phyloP scores from a whole-genome alignment of 1,140 invertebrate species.

The Ips nitidus region DNA sequence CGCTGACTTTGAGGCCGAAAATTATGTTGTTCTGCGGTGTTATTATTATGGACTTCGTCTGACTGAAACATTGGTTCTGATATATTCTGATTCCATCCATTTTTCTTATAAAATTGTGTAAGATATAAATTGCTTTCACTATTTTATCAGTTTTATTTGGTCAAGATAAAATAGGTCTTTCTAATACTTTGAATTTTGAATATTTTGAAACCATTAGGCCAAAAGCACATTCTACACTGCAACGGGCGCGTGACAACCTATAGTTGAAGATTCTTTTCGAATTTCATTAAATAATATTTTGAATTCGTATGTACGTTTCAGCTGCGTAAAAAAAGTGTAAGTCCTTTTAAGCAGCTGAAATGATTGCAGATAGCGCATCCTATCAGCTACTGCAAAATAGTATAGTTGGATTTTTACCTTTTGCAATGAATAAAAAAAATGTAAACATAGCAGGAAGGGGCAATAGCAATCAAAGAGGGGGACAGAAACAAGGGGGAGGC shows the following conservation, averaged over 20 bases:
- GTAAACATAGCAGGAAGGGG: too few species aligned
- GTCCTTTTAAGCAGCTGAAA: too few species aligned
- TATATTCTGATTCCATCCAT: neutral
- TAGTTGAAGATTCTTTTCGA: constrained; percentile 56
- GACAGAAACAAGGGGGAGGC: too few species aligned
- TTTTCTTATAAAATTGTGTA: constrained; percentile 2
- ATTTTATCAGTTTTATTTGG: neutral
- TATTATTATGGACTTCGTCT: neutral
- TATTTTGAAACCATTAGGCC: constrained; percentile 24
- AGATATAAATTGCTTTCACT: neutral
- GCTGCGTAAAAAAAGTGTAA: too few species aligned
- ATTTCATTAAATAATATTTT: too few species aligned
- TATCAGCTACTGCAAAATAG: too few species aligned
- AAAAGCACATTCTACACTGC: constrained; percentile 43
- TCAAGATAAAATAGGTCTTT: neutral
- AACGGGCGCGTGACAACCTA: constrained; percentile 46
- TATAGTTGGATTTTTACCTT: too few species aligned
- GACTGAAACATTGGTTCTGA: neutral
- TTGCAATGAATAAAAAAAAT: too few species aligned
- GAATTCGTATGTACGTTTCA: too few species aligned
- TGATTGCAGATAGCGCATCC: too few species aligned
- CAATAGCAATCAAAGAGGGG: too few species aligned
- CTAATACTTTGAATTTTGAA: constrained; percentile 11
- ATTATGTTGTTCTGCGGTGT: neutral
- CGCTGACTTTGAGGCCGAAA: constrained; percentile 8